A percentile compares a stretch with the other conserved stretches of the same genome.
phyloP scores from a whole-genome alignment of 2,113 vertebrate genomes.

The Grus americana region DNA sequence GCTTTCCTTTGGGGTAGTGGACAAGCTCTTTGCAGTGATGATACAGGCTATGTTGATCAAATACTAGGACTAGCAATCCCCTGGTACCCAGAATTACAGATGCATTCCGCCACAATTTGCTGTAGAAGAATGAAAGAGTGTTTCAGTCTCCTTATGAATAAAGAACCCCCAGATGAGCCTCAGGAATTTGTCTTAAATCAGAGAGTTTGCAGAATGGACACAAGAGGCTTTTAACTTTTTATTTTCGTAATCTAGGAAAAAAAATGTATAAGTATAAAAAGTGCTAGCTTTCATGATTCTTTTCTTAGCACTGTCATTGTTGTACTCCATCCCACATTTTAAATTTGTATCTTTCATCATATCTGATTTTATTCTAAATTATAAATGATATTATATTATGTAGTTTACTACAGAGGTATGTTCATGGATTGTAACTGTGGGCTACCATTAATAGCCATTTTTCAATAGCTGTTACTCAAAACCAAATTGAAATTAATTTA shows the following conservation, averaged over 20 bases:
- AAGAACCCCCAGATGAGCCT: not conserved
- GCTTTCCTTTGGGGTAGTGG: not conserved
- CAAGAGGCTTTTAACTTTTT: not conserved
- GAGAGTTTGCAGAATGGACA: not conserved
- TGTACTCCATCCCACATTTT: not conserved
- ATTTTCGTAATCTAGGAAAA: not conserved
- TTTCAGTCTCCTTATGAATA: not conserved
- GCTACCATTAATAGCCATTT: not conserved
- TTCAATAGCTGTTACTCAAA: not conserved
- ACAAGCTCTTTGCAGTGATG: not conserved
- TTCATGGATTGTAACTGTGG: not conserved
- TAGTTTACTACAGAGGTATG: not conserved
- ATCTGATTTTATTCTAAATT: not conserved
- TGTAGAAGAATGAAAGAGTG: not conserved
- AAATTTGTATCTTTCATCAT: not conserved
- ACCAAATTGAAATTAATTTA: not conserved
- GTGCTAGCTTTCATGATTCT: not conserved
- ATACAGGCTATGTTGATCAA: not conserved
- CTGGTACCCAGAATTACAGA: not conserved
- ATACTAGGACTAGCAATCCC: not conserved
- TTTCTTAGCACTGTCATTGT: not conserved
- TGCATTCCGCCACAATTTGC: not conserved
- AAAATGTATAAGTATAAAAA: not conserved
- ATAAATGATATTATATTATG: not conserved
- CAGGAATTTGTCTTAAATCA: not conserved